Evolutionary conservation across 2,113 vertebrate genomes (phyloP).

Genomic region (Todiramphus chloris): DNA sequence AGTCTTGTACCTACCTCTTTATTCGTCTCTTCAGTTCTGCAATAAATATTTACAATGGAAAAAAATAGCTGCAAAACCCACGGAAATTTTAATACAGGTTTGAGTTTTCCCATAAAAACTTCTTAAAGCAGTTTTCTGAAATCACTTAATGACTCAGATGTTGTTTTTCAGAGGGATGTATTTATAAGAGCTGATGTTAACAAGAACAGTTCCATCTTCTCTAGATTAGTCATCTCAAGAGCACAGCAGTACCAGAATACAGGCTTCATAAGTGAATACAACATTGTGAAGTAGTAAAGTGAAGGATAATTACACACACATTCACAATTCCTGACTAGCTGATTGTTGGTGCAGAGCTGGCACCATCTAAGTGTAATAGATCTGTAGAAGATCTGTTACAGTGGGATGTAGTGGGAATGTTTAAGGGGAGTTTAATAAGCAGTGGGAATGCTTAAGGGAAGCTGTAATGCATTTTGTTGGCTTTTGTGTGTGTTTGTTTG

Average conservation of each 20-base stretch:
- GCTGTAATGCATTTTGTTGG: neutral
- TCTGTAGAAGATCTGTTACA: neutral
- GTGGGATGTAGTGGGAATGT: neutral
- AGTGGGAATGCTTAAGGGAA: neutral
- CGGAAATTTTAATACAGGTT: neutral
- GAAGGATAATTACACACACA: neutral
- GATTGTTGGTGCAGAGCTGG: neutral
- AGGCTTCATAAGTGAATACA: neutral
- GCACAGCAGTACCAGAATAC: neutral
- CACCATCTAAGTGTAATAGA: neutral
- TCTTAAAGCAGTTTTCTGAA: neutral
- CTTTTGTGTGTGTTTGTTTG: too few relatives aligned
- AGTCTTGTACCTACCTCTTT: neutral
- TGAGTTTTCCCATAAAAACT: neutral
- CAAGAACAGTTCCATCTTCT: neutral
- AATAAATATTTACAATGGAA: neutral
- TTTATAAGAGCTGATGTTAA: neutral
- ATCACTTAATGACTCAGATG: neutral
- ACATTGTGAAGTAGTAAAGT: neutral
- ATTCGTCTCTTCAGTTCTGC: neutral
- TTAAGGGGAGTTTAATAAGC: neutral
- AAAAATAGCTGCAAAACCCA: neutral
- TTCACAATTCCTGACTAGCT: neutral
- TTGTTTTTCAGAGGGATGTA: neutral
- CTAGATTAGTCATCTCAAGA: neutral